phyloP scores from a whole-genome alignment of 1,140 invertebrate species.

The Brachionus sp. region DNA sequence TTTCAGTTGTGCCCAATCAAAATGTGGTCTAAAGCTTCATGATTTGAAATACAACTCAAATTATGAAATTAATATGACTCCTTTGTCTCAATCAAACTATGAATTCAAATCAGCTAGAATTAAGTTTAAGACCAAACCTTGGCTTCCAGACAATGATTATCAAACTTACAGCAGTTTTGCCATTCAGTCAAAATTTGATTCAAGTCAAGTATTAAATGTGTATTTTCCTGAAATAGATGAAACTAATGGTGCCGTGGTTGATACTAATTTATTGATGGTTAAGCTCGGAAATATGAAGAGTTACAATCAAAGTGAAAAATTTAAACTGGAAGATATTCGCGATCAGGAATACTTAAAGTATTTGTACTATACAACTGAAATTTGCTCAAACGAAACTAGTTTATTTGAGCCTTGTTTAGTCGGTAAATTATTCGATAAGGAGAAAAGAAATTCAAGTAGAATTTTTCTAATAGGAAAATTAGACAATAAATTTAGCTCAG shows the following conservation, averaged over 20 bases:
- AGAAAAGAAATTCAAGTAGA: not conserved
- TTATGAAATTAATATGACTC: not conserved
- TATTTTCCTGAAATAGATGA: not conserved
- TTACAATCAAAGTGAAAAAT: not conserved
- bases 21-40: not conserved
- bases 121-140: not conserved
- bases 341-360: conserved; percentile 24
- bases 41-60: not conserved
- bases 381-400: not conserved
- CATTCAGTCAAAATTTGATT: not conserved
- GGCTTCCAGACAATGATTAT: not conserved
- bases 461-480: not conserved
- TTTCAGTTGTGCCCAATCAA: not conserved
- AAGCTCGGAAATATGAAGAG: not conserved
- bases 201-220: conserved; percentile 4
- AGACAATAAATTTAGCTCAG: not conserved
- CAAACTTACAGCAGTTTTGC: not conserved
- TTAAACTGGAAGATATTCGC: not conserved
- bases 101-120: not conserved
- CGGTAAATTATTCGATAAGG: not conserved
- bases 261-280: not conserved
- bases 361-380: not conserved
- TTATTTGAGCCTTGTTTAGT: not conserved
- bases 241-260: not conserved
- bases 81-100: not conserved